Evolutionary conservation across 2,888 invertebrate genomes (phyloP).

Genomic region (Nesidiocoris tenuis): DNA sequence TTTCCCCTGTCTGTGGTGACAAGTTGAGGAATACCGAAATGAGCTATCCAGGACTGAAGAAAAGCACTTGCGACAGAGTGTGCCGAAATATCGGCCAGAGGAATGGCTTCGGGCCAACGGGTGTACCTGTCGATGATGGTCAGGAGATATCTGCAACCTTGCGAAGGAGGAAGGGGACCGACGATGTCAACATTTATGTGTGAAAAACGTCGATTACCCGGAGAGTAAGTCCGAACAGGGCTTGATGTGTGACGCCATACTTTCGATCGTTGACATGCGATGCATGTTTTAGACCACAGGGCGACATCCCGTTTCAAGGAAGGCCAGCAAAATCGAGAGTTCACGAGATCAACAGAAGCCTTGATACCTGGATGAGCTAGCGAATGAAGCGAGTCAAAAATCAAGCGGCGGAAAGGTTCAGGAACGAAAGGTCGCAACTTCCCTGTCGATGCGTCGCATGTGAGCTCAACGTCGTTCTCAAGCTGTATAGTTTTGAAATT

Average conservation of each 20-base stretch:
- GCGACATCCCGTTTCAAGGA: constrained; percentile 53
- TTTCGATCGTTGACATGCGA: constrained; percentile 53
- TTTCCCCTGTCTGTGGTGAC: constrained; percentile 54
- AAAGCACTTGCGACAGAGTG: constrained; percentile 53
- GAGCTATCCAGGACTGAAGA: constrained; percentile 52
- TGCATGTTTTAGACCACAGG: constrained; percentile 52
- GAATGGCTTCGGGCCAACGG: constrained; percentile 54
- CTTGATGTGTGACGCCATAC: constrained; percentile 52
- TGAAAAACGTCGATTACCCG: constrained; percentile 52
- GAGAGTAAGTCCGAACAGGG: constrained; percentile 50
- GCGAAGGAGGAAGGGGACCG: constrained; percentile 23
- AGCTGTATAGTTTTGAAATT: no score
- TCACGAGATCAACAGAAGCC: constrained; percentile 51
- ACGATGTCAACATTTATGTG: constrained; percentile 48
- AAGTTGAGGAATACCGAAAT: constrained; percentile 50
- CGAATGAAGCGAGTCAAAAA: constrained; percentile 49
- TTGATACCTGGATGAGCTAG: constrained; percentile 51
- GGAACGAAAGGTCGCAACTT: constrained; percentile 9
- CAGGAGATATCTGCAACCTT: constrained; percentile 52
- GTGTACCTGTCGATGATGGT: constrained; percentile 53
- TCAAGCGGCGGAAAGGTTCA: constrained; percentile 14
- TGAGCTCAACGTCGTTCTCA: no score
- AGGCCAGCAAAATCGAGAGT: constrained; percentile 54
- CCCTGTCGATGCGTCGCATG: constrained; percentile 12
- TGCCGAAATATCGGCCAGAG: constrained; percentile 53